phyloP scores from a whole-genome alignment of 2,113 vertebrate genomes.

The Ammodytes dubius region DNA sequence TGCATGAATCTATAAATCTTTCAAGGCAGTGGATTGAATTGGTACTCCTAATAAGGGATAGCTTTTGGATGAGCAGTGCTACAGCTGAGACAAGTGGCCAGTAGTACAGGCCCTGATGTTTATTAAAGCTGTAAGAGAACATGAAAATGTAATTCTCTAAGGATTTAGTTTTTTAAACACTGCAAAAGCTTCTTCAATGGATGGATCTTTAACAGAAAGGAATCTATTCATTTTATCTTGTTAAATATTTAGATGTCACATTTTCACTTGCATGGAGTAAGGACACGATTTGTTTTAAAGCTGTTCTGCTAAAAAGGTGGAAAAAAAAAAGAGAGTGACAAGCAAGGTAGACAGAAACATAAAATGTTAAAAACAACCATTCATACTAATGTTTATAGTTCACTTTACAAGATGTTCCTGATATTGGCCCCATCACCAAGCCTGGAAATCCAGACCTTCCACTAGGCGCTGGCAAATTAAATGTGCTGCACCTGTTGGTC shows the following conservation, averaged over 20 bases:
- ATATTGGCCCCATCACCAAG: neutral
- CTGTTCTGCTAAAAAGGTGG: slow-evolving; percentile 30
- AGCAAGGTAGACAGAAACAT: slow-evolving; percentile 30
- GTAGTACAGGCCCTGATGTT: slow-evolving; percentile 83
- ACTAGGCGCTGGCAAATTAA: no score
- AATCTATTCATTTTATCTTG: slow-evolving; percentile 72
- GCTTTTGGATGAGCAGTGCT: slow-evolving; percentile 81
- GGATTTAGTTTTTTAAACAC: slow-evolving; percentile 81
- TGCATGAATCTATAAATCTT: slow-evolving; percentile 95
- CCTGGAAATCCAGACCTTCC: no score
- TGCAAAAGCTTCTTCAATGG: slow-evolving; percentile 57
- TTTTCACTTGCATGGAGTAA: slow-evolving; percentile 55
- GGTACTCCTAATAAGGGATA: slow-evolving; percentile 85
- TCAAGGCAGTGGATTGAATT: slow-evolving; percentile 86
- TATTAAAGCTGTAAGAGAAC: slow-evolving; percentile 86
- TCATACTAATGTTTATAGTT: slow-evolving; percentile 27
- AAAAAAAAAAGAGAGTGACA: slow-evolving; percentile 1
- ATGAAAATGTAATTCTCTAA: slow-evolving; percentile 81
- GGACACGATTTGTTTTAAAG: slow-evolving; percentile 25
- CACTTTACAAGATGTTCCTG: slow-evolving; percentile 36
- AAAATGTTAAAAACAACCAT: slow-evolving; percentile 46
- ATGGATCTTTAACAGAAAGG: slow-evolving; percentile 75
- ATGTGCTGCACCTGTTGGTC: no score
- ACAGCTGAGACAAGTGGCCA: slow-evolving; percentile 68
- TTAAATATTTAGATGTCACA: slow-evolving; percentile 72